A percentile compares a stretch with the other conserved stretches of the same genome.
Conservation (phyloP, 2,888 invertebrate genomes). For the Microdon myrmicae region DNA sequence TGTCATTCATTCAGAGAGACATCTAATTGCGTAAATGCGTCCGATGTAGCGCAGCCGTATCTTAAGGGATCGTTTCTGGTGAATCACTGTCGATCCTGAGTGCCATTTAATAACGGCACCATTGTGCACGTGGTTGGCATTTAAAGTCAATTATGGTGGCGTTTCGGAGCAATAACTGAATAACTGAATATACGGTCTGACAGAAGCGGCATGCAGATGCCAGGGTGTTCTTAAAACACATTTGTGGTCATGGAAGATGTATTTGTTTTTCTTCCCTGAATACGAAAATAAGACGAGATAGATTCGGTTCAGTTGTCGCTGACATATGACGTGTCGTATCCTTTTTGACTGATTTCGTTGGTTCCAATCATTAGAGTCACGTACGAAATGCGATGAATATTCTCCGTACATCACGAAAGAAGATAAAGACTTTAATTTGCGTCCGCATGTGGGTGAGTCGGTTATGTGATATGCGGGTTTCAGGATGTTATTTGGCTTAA, state of each 20-base stretch:
- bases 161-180: slow-evolving; percentile 17
- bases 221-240: no score
- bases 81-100: slow-evolving; percentile 25
- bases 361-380: slow-evolving; percentile 33
- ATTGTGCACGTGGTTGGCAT: slow-evolving; percentile 47
- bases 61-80: no score
- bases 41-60: no score
- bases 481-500: no score
- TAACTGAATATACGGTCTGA: no score
- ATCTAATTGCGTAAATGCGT: slow-evolving; percentile 28
- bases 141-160: slow-evolving; percentile 43
- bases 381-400: slow-evolving; percentile 1
- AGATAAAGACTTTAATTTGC: no score
- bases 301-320: slow-evolving; percentile 9
- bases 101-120: slow-evolving; percentile 2
- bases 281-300: slow-evolving; percentile 8
- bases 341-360: slow-evolving; percentile 26
- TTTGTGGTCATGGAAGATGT: slow-evolving; percentile 9
- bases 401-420: neutral
- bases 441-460: no score
- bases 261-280: neutral
- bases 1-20: slow-evolving; percentile 8
- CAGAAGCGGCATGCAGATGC: slow-evolving; percentile 12
- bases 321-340: slow-evolving; percentile 24
- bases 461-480: no score